Evolutionary conservation across 2,888 invertebrate species (phyloP), one percentile per base, ranked within the genome.

Genomic region (Agrochola circellaris): DNA sequence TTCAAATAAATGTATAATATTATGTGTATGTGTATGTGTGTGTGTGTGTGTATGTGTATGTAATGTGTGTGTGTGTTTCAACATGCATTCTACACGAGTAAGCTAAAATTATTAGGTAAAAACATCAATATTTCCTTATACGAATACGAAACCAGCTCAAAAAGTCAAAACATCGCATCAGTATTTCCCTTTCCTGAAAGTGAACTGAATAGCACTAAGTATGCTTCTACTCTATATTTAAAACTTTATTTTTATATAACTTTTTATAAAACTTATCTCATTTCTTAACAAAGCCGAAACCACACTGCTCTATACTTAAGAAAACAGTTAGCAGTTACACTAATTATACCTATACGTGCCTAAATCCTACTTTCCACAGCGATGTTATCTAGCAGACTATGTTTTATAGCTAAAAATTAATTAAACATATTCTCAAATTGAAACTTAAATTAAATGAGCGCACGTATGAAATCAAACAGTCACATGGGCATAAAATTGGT

Each of bases 401-500:
- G 88, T 84, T 91, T 90, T 92, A 91, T 89, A 88, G 87, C 90
- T 91, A 84, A 90, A 93, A 94, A 94, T 93, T 93, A 94, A 94
- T 94, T 93, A 92, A 91, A 90, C 88, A 82, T 82, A 90, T 90
- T 91, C 88, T 89, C 84, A 87, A 89, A 93, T 92, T 92, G 90
- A 89, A 92, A 90, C 86, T 88, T 88, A 89, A 89, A 51, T 85
- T 5, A 91, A 89, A 51, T 85, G 89, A 85, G 79, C 76, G 75
- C 85, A 81, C 87, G 89, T 90, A 91, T 89, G 88, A 90, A 93
- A 93, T 92, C 93, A 93, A 95, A 94, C 87, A 92, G 91, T 93
- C 93, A 91, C 91, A 93, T 92, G 91, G 92, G 91, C 94, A 94
- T 94, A 93, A 95, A 95, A 95, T 94, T 93, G 93, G 90, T 94